These are phyloP conservation scores for Carduelis carduelis DNA, from an alignment of 2,797 vertebrate species.

Conservation along the genomic window DNA sequence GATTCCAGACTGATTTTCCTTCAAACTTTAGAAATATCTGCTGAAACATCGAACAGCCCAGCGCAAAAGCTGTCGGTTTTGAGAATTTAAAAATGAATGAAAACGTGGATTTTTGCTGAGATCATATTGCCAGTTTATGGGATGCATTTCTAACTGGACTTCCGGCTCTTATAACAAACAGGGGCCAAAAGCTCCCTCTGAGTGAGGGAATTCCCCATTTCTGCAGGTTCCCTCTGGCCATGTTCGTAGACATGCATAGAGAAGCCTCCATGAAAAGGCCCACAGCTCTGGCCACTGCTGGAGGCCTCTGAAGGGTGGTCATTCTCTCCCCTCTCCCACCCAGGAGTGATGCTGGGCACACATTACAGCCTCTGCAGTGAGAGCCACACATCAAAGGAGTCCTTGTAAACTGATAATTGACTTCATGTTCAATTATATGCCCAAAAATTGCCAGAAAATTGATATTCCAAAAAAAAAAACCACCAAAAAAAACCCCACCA, in stretches of 20 bases:
- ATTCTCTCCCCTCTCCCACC: fast-evolving
- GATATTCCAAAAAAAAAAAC: neutral
- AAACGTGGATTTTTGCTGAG: neutral
- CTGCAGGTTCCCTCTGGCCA: neutral
- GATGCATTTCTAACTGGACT: neutral
- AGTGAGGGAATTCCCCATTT: neutral
- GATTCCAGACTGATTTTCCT: neutral
- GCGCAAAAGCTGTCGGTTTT: neutral
- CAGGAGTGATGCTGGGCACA: neutral
- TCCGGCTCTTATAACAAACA: neutral
- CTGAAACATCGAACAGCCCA: neutral
- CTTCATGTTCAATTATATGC: neutral
- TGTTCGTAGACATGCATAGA: neutral
- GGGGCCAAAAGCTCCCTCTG: neutral
- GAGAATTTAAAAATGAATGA: neutral
- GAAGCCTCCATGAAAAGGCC: neutral
- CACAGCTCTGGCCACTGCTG: fast-evolving
- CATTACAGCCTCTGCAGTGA: neutral
- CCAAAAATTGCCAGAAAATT: neutral
- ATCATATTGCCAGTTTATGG: neutral
- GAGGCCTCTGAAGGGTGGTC: fast-evolving
- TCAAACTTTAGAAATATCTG: neutral
- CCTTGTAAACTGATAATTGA: slow-evolving; percentile 5
- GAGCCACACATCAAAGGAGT: neutral
- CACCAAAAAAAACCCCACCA: neutral